Base-by-base conservation (phyloP, 2,888 invertebrate species). In the Erebia palarica region DNA sequence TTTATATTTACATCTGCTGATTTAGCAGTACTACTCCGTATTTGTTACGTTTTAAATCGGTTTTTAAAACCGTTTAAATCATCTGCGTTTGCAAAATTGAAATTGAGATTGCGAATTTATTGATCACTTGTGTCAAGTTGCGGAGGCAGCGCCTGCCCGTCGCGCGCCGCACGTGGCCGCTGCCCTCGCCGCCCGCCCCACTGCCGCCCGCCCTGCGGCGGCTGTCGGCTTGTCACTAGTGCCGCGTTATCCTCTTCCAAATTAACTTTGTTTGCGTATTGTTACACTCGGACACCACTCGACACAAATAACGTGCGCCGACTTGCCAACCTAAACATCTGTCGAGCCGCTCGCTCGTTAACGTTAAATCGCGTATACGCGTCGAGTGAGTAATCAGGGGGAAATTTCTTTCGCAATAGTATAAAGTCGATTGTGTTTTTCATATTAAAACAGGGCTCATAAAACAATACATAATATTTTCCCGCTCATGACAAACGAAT, bases 201-300 rank as follows among this genome's bases (percentile, higher is more conserved):
- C 57, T 80, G 47, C 47, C 83, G 80, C 78, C 77, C 78, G 74
- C 74, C 77, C 72, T 67, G 69, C 75, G 67, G 70, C 61, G 75
- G 73, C 75, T 74, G 75, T 72, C 77, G 75, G 75, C 74, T 74
- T 75, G 74, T 73, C 77, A 74, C 73, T 82, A 82, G 84, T 83
- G 83, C 81, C 84, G 83, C 80, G 82, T 80, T 84, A 83, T 82
- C 80, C 83, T 83, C 80, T 80, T 78, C 81, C 80, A 81, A 86
- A 91, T 92, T 91, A 85, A 88, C 89, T 88, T 92, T 84, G 88
- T 92, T 91, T 88, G 82, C 83, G 81, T 80, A 86, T 86, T 84
- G 86, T 87, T 85, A 85, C 82, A 80, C 73, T 72, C 71, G 74
- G 73, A 80, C 80, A 77, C 78, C 80, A 76, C 80, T 79, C 77